These are phyloP conservation scores for Notospermus geniculatus DNA, from an alignment of 1,140 invertebrate genomes.

Conservation along the genomic window DNA sequence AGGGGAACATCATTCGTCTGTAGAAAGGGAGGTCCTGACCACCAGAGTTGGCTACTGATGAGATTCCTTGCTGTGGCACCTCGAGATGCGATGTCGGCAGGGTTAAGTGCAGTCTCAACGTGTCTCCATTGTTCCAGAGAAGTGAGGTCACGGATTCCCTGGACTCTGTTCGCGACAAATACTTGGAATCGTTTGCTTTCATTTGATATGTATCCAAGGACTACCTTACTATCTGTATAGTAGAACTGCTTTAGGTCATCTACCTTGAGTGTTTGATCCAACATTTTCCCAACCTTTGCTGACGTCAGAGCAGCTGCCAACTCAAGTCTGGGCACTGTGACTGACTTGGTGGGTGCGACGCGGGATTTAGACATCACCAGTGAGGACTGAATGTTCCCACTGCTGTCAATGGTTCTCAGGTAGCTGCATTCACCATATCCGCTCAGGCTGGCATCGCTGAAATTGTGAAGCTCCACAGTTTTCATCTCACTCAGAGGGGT, in stretches of 20 bases:
- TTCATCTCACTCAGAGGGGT: constrained; percentile 18
- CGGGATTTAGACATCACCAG: constrained; percentile 21
- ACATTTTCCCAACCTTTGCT: constrained; percentile 12
- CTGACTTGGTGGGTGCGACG: constrained; percentile 9
- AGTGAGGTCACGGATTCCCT: not conserved
- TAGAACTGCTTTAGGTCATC: not conserved
- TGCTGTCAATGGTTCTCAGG: constrained; percentile 17
- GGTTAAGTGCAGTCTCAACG: constrained; percentile 20
- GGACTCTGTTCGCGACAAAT: constrained; percentile 13
- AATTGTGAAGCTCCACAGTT: constrained; percentile 30
- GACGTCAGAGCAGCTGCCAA: constrained; percentile 50
- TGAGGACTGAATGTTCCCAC: constrained; percentile 5
- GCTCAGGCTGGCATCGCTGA: constrained; percentile 37
- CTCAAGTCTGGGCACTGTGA: constrained; percentile 57
- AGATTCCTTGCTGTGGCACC: constrained; percentile 17
- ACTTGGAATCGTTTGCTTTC: constrained; percentile 7
- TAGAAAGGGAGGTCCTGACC: constrained; percentile 25
- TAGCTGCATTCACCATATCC: constrained; percentile 35
- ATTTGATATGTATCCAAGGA: constrained; percentile 9
- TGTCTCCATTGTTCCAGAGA: constrained; percentile 5
- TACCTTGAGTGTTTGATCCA: not conserved
- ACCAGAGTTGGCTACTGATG: constrained; percentile 18
- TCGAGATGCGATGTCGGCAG: constrained; percentile 26
- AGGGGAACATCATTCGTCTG: not conserved
- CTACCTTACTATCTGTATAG: constrained; percentile 9